phyloP scores from a whole-genome alignment of 2,888 invertebrate species.

The Lycophotia porphyrea region DNA sequence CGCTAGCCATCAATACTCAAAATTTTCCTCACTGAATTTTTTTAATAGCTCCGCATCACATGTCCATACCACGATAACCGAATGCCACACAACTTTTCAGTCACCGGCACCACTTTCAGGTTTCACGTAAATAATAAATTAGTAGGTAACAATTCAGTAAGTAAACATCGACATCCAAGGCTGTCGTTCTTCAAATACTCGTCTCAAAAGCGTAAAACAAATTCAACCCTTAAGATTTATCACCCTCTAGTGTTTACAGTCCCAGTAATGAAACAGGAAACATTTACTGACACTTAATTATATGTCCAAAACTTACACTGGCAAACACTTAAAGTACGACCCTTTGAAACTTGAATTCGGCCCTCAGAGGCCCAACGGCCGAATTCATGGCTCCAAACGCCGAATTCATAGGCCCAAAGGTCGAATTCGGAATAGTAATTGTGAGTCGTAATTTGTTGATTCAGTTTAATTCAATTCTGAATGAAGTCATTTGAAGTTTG shows the following conservation, averaged over 20 bases:
- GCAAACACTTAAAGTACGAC: slow-evolving; percentile 36
- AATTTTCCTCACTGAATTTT: too few species aligned
- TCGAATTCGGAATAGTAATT: slow-evolving; percentile 35
- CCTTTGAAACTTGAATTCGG: slow-evolving; percentile 45
- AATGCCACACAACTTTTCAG: too few species aligned
- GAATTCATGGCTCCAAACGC: slow-evolving; percentile 22
- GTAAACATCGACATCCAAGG: not conserved
- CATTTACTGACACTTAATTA: slow-evolving; percentile 56
- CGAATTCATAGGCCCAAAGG: slow-evolving; percentile 14
- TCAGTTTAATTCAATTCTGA: slow-evolving; percentile 49
- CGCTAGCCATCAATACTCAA: too few species aligned
- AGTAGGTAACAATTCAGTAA: not conserved
- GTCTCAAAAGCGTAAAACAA: slow-evolving; percentile 16
- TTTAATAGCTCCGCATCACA: too few species aligned
- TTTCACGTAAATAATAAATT: not conserved
- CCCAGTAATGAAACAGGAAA: slow-evolving; percentile 33
- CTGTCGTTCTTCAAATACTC: slow-evolving; percentile 12
- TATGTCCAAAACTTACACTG: slow-evolving; percentile 35
- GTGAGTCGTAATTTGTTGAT: slow-evolving; percentile 43
- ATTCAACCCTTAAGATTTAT: slow-evolving; percentile 33
- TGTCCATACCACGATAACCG: too few species aligned
- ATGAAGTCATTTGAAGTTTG: slow-evolving; percentile 12
- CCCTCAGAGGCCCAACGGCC: slow-evolving; percentile 11
- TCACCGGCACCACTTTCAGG: too few species aligned
- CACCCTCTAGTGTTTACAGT: slow-evolving; percentile 21